A percentile compares a stretch with the other conserved stretches of the same genome.
phyloP scores from a whole-genome alignment of 2,113 vertebrate genomes.

The Tricholaema leucomelas region DNA sequence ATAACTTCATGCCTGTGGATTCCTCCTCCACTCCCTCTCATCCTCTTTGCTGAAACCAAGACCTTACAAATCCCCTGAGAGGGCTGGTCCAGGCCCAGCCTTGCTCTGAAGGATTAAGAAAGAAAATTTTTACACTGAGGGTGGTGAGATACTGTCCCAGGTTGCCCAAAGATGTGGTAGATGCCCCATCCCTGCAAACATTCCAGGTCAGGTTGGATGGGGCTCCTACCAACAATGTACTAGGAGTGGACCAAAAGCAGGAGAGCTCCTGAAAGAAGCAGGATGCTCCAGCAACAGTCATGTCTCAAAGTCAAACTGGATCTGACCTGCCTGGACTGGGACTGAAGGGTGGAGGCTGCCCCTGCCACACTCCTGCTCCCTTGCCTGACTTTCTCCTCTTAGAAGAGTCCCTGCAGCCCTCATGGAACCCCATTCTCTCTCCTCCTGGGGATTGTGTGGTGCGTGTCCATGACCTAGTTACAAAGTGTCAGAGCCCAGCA shows the following conservation, averaged over 20 bases:
- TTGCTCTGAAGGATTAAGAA: neutral
- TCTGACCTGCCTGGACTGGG: neutral
- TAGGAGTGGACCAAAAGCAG: neutral
- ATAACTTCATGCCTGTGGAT: accelerated
- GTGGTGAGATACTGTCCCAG: neutral
- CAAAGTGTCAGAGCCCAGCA: neutral
- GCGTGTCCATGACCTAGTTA: neutral
- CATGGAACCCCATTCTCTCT: neutral
- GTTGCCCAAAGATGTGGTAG: too few species aligned
- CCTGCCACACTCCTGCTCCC: neutral
- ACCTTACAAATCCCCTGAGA: neutral
- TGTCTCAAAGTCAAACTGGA: neutral
- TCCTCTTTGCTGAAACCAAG: neutral
- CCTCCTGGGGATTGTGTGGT: accelerated
- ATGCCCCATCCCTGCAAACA: neutral
- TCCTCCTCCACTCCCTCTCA: neutral
- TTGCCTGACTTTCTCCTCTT: accelerated
- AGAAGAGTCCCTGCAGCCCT: neutral
- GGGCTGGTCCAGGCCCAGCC: neutral
- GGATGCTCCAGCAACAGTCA: neutral
- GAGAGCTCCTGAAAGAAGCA: neutral
- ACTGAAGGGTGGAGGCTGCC: neutral
- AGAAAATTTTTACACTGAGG: neutral
- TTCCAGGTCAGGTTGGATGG: neutral
- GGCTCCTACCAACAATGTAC: neutral